Percentiles rank a stretch among this genome's conserved stretches.
Evolutionary conservation across 2,113 vertebrate genomes (phyloP).

Genomic region (Erpornis zantholeuca): DNA sequence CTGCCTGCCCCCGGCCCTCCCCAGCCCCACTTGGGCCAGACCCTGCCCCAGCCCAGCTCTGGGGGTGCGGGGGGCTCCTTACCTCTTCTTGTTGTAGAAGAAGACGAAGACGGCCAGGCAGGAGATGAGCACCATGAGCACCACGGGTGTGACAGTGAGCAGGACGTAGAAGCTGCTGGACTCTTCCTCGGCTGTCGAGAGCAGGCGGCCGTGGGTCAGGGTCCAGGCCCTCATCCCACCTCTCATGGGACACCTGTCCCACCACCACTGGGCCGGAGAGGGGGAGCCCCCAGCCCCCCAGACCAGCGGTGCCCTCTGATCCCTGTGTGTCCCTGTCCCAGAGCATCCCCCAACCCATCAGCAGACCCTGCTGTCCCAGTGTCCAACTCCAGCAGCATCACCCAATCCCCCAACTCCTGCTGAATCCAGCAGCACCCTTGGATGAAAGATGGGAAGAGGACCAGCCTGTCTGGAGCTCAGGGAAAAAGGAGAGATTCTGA

Average conservation of each 20-base stretch:
- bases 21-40: rapidly evolving
- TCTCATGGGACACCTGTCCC: not conserved
- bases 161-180: conserved; percentile 63
- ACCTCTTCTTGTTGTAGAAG: conserved; percentile 79
- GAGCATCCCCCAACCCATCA: not conserved
- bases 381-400: not conserved
- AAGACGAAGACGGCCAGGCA: conserved; percentile 62
- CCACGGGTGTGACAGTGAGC: conserved; percentile 67
- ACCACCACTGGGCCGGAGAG: not conserved
- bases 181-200: conserved; percentile 69
- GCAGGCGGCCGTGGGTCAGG: rapidly evolving
- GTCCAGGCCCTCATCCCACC: rapidly evolving
- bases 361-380: not conserved
- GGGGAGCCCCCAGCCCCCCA: not conserved
- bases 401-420: rapidly evolving
- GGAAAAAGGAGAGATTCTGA: not conserved
- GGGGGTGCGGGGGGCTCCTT: rapidly evolving
- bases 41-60: not conserved
- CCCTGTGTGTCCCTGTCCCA: not conserved
- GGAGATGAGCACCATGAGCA: conserved; percentile 69
- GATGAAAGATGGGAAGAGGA: not conserved
- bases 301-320: not conserved
- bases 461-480: not conserved
- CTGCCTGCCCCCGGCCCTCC: not conserved
- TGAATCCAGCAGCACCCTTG: not conserved